Evolutionary conservation across 1,140 invertebrate genomes (phyloP), one percentile per base, ranked within the genome.

Genomic region (Drosophila serrata): DNA sequence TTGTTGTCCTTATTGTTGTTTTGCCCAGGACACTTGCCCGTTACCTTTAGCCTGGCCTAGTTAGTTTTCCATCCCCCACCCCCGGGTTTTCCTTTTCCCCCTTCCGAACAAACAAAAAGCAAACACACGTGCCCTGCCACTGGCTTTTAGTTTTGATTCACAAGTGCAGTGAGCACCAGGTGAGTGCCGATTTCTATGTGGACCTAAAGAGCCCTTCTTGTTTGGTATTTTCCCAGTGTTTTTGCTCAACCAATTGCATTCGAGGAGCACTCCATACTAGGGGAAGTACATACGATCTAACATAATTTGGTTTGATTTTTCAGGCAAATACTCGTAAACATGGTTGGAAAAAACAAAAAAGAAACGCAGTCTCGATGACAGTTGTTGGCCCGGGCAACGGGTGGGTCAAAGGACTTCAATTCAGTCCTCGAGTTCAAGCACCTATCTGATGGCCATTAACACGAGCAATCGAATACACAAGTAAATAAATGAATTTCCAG

Each of bases 91-190:
- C 31, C 37, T 39, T 51, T n/a, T n/a, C n/a, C n/a, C 31, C 13
- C 37, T n/a, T n/a, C 19, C 13, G 6, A 9, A 57, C 15, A 45
- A 35, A 72, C 17, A 58, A 29, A 57, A 9, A 46, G 48, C 59
- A 60, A 33, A 46, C 19, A 59, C 53, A 59, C 45, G 19, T 33
- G 48, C 45, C 5, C 53, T 68, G 60, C 39, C 37, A 37, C 39
- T 53, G 57, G 35, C 68, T 57, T 81, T 70, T 81, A 58, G 58
- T 72, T 86, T 57, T 80, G 67, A 77, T 84, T 55, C 62, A 45
- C 60, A 67, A 85, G 81, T 69, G 81, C 22, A 27, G 45, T 46
- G 22, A 31, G 51, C 19, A 15, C 64, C 63, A 78, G 74, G 60
- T 81, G 56, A 65, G 60, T 75, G 40, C 56, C 58, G 63, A 65